These are phyloP conservation scores for Melanostoma scalare DNA, from an alignment of 2,888 invertebrate genomes.

Conservation along the genomic window DNA sequence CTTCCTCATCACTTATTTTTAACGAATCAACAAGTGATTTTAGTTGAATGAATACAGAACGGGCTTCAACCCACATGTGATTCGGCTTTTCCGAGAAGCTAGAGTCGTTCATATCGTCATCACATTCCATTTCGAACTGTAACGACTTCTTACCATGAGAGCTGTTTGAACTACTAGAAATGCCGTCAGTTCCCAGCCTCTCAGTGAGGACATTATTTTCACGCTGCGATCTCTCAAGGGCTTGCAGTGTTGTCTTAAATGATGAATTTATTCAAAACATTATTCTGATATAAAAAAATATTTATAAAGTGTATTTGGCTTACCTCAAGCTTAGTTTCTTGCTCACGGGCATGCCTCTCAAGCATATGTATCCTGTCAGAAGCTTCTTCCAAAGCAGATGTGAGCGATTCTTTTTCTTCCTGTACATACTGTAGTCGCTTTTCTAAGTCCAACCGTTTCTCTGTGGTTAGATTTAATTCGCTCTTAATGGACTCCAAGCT, in stretches of 20 bases:
- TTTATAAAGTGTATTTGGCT: slow-evolving; percentile 42
- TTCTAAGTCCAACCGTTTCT: slow-evolving; percentile 93
- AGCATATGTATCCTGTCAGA: slow-evolving; percentile 93
- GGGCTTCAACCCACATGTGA: slow-evolving; percentile 86
- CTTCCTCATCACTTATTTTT: slow-evolving; percentile 89
- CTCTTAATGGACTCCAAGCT: slow-evolving; percentile 94
- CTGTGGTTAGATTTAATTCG: slow-evolving; percentile 92
- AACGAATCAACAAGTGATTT: slow-evolving; percentile 88
- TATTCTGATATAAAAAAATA: background rate
- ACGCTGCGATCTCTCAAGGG: slow-evolving; percentile 88
- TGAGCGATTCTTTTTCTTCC: slow-evolving; percentile 91
- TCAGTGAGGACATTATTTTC: slow-evolving; percentile 88
- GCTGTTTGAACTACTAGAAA: slow-evolving; percentile 75
- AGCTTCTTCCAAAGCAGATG: slow-evolving; percentile 93
- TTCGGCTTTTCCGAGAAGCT: slow-evolving; percentile 82
- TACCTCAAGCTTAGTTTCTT: slow-evolving; percentile 84
- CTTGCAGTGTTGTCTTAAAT: slow-evolving; percentile 84
- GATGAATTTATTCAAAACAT: background rate
- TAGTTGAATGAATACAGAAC: slow-evolving; percentile 88
- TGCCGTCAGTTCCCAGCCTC: slow-evolving; percentile 85
- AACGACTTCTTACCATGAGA: slow-evolving; percentile 85
- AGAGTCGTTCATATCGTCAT: slow-evolving; percentile 85
- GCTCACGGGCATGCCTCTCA: slow-evolving; percentile 91
- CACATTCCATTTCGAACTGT: slow-evolving; percentile 95
- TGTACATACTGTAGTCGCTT: slow-evolving; percentile 88